Evolutionary conservation across 2,797 vertebrate genomes (phyloP), one percentile per base, ranked within the genome.

Genomic region (Myotis daubentonii): DNA sequence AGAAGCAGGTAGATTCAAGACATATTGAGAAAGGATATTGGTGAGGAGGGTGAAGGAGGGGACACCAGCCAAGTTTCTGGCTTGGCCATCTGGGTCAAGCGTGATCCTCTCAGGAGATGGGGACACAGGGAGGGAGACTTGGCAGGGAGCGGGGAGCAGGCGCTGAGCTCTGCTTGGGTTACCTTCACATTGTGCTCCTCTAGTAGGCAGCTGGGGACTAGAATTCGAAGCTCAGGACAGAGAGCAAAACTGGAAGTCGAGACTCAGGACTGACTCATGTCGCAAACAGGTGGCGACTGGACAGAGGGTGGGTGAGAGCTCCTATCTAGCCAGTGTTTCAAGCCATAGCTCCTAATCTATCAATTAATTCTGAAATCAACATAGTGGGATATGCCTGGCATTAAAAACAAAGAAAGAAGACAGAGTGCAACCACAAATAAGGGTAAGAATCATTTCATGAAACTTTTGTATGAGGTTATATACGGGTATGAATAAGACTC

Each of bases 381-480:
- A 22, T 28, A 25, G n/a, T 30, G 28, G 8, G 12, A 33, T 23
- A 60, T 19, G 8, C 15, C 49, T 22, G 41, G 38, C 28, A n/a
- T 47, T 62, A 44, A 86, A 90, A 86, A 49, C 57, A 86, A 86
- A 93, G 55, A 68, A 92, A 36, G 47, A 57, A 66, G n/a, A 65
- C 3, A 71, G 41, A 75, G 51, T 60, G 1, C 23, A 25, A 44
- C 41, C 15, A 44, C 25, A 72, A 75, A 30, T 60, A 75, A 89
- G 57, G 9, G 6, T 44, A 78, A 87, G 65, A 72, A 20, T n/a
- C 47, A 19, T 20, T 70, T 78, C 8, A 22, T 47, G 44, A 62
- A 76, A 68, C 11, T 66, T 79, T 47, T 53, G 47, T 68, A 89
- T 68, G 72, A 44, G 57, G 60, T 36, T 84, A 19, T 28, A 19